Evolutionary conservation across 2,888 invertebrate genomes (phyloP), one percentile per base, ranked within the genome.

Genomic region (Lutraria lutraria): DNA sequence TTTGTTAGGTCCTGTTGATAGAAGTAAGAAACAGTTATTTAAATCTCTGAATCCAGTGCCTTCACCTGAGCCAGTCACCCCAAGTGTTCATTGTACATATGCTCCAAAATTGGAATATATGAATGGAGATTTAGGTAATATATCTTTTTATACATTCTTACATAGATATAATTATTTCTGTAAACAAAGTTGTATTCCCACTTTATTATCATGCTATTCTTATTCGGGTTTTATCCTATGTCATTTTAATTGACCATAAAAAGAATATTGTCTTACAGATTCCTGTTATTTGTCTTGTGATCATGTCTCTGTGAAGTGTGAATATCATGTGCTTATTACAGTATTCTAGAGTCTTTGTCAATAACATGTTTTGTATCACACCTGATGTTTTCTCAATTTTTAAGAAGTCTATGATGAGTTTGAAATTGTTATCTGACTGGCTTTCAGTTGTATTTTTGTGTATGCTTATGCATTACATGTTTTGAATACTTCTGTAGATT

Each of bases 21-120:
- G 93, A 87, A 95, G 94, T 86, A 94, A 94, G 88, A 93, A 94
- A 81, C 95, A 95, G 92, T 89, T 95, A 82, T 95, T 94, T 83
- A 95, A 95, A 86, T 94, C 95, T 0, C 86, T 95, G 56, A 94
- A 94, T 52, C 95, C 95, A 4, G 93, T 95, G 29, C 95, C 95
- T 0, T 95, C 95, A n/a, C 95, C 95, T 21, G 95, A 95, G 81
- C 95, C 95, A 21, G 94, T 95, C 4, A 91, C 93, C 25, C 95
- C 95, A 6, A 94, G 94, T 89, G 95, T 95, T 8, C 92, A 95
- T 60, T 93, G 95, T 15, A 95, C 95, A 4, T 95, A 94, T 83
- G 93, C 94, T 63, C 91, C 93, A 79, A 90, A 90, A 83, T 79
- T 87, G n/a, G 89, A 87, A 43, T 86, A 81, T 34, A 63, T 83